phyloP scores from a whole-genome alignment of 2,797 vertebrate species.

The Selene dorsalis region DNA sequence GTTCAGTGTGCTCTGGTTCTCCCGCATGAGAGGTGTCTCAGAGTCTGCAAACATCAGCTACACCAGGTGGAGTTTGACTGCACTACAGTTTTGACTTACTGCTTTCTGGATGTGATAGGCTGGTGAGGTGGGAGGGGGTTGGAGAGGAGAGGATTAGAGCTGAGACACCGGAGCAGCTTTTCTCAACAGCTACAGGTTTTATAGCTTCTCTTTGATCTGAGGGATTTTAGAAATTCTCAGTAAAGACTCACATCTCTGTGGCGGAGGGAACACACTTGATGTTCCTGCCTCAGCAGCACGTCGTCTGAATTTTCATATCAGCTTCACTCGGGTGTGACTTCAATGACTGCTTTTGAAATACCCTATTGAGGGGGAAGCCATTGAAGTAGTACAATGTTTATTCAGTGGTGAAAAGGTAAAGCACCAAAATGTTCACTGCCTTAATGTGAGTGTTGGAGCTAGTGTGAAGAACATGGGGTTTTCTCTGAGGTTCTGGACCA shows the following conservation, averaged over 20 bases:
- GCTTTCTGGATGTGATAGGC: constrained; percentile 16
- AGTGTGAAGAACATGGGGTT: no score
- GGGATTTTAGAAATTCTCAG: constrained; percentile 34
- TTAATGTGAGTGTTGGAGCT: no score
- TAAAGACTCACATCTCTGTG: constrained; percentile 13
- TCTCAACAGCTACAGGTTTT: constrained; percentile 28
- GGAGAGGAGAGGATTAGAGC: constrained; percentile 34
- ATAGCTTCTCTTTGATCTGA: constrained; percentile 54
- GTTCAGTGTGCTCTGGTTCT: no score
- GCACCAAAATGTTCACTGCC: background rate
- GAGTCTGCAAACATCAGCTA: no score
- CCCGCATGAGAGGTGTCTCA: no score
- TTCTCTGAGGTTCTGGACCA: no score
- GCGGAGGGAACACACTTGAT: constrained; percentile 13
- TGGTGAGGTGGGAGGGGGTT: background rate
- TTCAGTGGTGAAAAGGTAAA: background rate
- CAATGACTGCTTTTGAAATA: background rate
- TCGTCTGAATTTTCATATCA: constrained; percentile 10
- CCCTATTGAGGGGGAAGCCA: background rate
- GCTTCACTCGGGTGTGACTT: background rate
- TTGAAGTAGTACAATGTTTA: background rate
- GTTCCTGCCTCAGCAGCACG: background rate
- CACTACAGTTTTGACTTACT: background rate
- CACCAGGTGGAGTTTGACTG: background rate
- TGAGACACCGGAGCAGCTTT: constrained; percentile 41